These are phyloP conservation scores for Dromius quadrimaculatus DNA, from an alignment of 2,888 invertebrate species.

Conservation along the genomic window DNA sequence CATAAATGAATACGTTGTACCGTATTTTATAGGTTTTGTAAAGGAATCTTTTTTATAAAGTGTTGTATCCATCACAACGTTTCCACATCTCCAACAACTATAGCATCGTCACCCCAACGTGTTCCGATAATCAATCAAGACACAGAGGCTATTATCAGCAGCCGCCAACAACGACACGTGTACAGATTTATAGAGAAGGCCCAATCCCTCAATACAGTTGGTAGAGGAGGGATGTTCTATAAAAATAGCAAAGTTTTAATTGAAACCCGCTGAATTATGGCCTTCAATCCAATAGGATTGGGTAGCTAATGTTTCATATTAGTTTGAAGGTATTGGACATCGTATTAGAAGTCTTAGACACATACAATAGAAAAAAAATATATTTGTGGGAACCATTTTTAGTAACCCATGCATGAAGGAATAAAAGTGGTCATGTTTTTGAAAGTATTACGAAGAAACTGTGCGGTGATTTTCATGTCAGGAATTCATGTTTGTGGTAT, in stretches of 20 bases:
- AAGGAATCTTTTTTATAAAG: no score
- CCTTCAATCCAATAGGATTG: not conserved
- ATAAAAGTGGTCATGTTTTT: no score
- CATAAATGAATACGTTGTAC: no score
- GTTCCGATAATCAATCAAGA: slow-evolving; percentile 51
- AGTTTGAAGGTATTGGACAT: no score
- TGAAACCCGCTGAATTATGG: slow-evolving; percentile 33
- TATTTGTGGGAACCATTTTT: no score
- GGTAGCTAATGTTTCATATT: slow-evolving; percentile 24
- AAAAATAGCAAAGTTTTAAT: slow-evolving; percentile 43
- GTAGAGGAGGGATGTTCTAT: not conserved
- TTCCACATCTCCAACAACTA: not conserved
- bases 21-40: no score
- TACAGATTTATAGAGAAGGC: slow-evolving; percentile 53
- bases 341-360: no score
- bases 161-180: slow-evolving; percentile 55
- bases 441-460: no score
- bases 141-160: slow-evolving; percentile 54
- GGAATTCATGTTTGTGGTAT: no score
- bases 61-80: slow-evolving; percentile 1
- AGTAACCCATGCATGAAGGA: no score
- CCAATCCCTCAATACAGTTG: not conserved
- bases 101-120: slow-evolving; percentile 23
- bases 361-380: no score
- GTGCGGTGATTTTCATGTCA: no score